Evolutionary conservation across 2,113 vertebrate genomes (phyloP).

Genomic region (Zootoca vivipara): DNA sequence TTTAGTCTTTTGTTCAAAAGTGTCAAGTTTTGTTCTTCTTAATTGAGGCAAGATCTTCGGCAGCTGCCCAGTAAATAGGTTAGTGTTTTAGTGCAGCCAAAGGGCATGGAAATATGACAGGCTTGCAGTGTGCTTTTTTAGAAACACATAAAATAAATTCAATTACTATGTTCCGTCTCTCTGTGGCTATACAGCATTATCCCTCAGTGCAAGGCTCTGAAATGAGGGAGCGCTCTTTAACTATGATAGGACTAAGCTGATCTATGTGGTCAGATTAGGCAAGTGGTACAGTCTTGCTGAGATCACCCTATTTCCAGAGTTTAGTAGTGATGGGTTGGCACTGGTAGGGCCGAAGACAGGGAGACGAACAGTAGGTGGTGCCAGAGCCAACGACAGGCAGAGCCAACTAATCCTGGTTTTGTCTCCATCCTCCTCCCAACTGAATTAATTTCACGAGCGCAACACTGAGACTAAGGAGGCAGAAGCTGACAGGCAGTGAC

Average conservation of each 20-base stretch:
- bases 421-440: too few species aligned
- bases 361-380: too few species aligned
- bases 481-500: too few species aligned
- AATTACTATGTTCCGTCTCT: conserved; percentile 4
- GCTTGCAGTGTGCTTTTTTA: not conserved
- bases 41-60: conserved; percentile 39
- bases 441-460: too few species aligned
- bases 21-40: conserved; percentile 39
- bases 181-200: not conserved
- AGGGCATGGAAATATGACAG: conserved; percentile 17
- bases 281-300: not conserved
- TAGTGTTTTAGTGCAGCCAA: conserved; percentile 10
- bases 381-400: too few species aligned
- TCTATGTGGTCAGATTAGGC: not conserved
- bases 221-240: not conserved
- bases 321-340: too few species aligned
- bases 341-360: too few species aligned
- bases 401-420: too few species aligned
- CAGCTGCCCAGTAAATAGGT: conserved; percentile 33
- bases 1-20: not conserved
- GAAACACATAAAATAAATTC: not conserved
- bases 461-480: too few species aligned
- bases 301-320: not conserved
- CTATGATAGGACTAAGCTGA: not conserved
- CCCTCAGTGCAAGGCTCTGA: not conserved